Evolutionary conservation across 2,797 vertebrate genomes (phyloP), one percentile per base, ranked within the genome.

Genomic region (Sciaenops ocellatus): DNA sequence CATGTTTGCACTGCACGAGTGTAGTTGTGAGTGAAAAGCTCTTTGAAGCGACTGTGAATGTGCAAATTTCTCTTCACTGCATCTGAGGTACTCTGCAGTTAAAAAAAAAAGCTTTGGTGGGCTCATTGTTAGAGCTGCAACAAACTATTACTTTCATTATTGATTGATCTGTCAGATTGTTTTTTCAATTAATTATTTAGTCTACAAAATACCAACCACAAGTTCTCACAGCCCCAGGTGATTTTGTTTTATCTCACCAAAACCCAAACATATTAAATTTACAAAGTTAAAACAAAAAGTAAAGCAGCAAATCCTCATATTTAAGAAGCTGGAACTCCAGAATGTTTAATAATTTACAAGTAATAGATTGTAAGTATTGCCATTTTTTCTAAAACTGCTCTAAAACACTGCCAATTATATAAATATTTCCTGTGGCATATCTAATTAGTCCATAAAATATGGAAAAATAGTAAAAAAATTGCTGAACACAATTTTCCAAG

Each of bases 1-100:
- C 22, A 3, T 44, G 56, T 57, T 57, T 73, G 61, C 60, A 41
- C 60, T 30, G 44, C 42, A 4, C 17, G 5, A 61, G 48, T 41
- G 72, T 1, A 51, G 64, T 22, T 47, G 38, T 16, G 60, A 79
- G 30, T 69, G 38, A 78, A 75, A 64, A 51, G 41, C 34, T 79
- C 57, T 80, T 61, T 73, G 57, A 70, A 44, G 22, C 51, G 26
- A 60, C 28, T 42, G 22, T 61, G 24, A 54, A 64, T 59, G 30
- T 52, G 46, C 15, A 78, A 48, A 73, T 42, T 17, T 54, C 42
- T 71, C 16, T 47, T 70, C n/a, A 5, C 48, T 60, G 51, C 51
- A 44, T 20, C 51, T 56, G 11, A 65, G 61, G 20, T 16, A 46
- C 17, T 62, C 9, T 26, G 22, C 11, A 61, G 30, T 56, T 64